Percentiles rank a stretch among this genome's conserved stretches.
These are phyloP conservation scores for Streblospio benedicti DNA, from an alignment of 1,140 invertebrate genomes.

Conservation along the genomic window DNA sequence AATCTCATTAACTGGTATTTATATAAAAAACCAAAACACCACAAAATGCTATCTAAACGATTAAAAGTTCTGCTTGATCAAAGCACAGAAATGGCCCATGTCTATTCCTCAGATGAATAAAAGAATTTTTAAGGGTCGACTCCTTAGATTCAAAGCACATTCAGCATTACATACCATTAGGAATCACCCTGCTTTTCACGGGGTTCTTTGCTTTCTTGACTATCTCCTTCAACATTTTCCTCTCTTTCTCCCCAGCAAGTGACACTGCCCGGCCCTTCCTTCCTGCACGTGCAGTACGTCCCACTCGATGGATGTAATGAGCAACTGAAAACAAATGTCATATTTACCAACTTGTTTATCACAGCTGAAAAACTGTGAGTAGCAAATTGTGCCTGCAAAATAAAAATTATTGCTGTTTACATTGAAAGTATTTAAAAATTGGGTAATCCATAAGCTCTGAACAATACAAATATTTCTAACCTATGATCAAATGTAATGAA, in stretches of 20 bases:
- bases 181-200: conserved; percentile 78
- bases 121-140: too few relatives aligned
- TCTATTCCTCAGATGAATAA: not conserved
- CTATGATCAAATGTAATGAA: too few relatives aligned
- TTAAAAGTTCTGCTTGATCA: not conserved
- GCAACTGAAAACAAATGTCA: too few relatives aligned
- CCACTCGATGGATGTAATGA: conserved; percentile 92
- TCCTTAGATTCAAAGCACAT: too few relatives aligned
- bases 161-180: conserved; percentile 59
- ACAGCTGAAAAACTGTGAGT: too few relatives aligned
- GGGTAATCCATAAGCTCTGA: too few relatives aligned
- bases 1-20: not conserved
- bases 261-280: conserved; percentile 72
- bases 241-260: conserved; percentile 82
- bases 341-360: too few relatives aligned
- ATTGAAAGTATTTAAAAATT: too few relatives aligned
- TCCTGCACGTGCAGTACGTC: conserved; percentile 88
- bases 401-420: too few relatives aligned
- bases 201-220: conserved; percentile 74
- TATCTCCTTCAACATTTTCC: conserved; percentile 81
- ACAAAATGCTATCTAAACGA: not conserved
- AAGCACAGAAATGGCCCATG: not conserved
- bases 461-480: too few relatives aligned
- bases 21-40: not conserved
- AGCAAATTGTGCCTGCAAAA: too few relatives aligned